Conservation (phyloP, 2,113 vertebrate genomes). For the Nesoenas mayeri region DNA sequence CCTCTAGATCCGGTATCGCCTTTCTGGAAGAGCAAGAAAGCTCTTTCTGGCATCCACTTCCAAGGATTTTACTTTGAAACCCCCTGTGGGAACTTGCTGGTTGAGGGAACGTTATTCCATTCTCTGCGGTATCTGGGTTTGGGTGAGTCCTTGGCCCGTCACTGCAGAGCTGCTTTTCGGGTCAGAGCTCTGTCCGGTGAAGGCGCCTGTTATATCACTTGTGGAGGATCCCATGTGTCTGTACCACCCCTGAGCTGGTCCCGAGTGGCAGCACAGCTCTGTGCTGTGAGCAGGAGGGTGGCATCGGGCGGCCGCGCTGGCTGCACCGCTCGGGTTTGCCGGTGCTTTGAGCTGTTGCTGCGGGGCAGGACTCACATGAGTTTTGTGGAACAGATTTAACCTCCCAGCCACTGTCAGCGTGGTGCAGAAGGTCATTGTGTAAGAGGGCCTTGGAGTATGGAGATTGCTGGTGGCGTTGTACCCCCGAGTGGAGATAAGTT, state of each 20-base stretch:
- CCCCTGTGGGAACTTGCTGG: neutral
- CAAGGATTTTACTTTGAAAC: constrained; percentile 2
- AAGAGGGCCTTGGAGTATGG: neutral
- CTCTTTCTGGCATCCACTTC: neutral
- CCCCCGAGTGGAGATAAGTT: neutral
- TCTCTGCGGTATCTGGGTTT: neutral
- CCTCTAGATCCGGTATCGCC: neutral
- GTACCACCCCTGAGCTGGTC: neutral
- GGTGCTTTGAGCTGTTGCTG: neutral
- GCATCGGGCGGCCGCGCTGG: neutral
- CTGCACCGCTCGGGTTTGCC: neutral
- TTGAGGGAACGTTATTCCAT: neutral
- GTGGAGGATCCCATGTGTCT: neutral
- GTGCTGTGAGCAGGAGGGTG: neutral
- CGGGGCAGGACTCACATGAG: neutral
- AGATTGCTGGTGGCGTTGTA: neutral
- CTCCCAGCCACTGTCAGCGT: neutral
- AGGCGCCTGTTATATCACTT: neutral
- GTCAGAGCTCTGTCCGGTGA: neutral
- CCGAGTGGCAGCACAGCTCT: neutral
- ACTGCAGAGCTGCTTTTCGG: neutral
- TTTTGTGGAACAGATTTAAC: neutral
- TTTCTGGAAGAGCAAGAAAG: neutral
- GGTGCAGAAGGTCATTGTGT: neutral
- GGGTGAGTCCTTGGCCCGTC: neutral